phyloP scores from a whole-genome alignment of 2,797 vertebrate species.

The Coregonus ussuriensis region DNA sequence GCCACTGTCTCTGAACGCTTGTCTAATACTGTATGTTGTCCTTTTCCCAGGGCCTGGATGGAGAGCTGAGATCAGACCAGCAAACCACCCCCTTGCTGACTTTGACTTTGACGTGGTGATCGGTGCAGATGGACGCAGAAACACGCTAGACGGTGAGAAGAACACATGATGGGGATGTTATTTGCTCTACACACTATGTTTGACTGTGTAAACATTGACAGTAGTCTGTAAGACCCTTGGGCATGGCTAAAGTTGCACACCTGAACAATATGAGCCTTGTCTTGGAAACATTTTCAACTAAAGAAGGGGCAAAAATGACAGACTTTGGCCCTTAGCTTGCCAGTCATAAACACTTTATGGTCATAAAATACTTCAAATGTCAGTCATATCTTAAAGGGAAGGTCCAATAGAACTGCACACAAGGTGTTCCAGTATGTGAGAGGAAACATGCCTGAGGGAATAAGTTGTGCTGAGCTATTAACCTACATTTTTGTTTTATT shows the following conservation, averaged over 20 bases:
- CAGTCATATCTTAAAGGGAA: too few relatives aligned
- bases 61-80: conserved; percentile 86
- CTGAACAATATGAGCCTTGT: background rate
- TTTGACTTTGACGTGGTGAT: conserved; percentile 91
- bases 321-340: background rate
- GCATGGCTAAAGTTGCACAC: background rate
- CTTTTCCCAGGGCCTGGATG: conserved; percentile 83
- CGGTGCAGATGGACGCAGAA: conserved; percentile 92
- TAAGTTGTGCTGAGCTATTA: background rate
- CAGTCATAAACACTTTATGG: background rate
- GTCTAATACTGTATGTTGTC: background rate
- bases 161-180: background rate
- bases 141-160: conserved; percentile 89
- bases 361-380: background rate
- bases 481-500: too few relatives aligned
- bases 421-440: background rate
- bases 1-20: background rate
- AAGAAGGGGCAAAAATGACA: background rate
- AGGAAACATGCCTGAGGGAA: background rate
- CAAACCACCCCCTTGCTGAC: conserved; percentile 81
- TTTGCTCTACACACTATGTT: background rate
- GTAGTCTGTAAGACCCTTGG: background rate
- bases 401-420: too few relatives aligned
- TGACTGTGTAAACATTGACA: background rate
- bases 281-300: background rate